phyloP scores from a whole-genome alignment of 2,113 vertebrate genomes.

The Chitala chitala region DNA sequence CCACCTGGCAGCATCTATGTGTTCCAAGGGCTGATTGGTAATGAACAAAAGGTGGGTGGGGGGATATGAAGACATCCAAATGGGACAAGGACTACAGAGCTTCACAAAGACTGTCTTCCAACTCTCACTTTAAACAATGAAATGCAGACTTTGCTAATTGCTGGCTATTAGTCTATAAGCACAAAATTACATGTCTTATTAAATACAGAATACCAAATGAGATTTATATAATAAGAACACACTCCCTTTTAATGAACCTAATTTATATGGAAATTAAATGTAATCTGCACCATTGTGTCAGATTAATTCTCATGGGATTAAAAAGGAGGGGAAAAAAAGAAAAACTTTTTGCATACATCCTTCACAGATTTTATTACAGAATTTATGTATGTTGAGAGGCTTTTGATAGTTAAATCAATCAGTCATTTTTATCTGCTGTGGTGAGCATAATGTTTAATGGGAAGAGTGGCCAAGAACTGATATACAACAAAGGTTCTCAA shows the following conservation, averaged over 20 bases:
- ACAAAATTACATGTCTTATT: slow-evolving; percentile 72
- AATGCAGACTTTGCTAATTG: slow-evolving; percentile 55
- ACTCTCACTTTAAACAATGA: slow-evolving; percentile 22
- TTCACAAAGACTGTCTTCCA: slow-evolving; percentile 13
- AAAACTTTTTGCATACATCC: slow-evolving; percentile 15
- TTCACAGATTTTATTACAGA: slow-evolving; percentile 17
- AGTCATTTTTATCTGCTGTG: background rate
- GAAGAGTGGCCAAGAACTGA: background rate
- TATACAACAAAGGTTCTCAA: background rate
- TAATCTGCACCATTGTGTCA: slow-evolving; percentile 58
- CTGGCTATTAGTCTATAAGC: slow-evolving; percentile 65
- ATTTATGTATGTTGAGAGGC: background rate
- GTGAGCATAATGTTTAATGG: background rate
- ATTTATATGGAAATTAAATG: slow-evolving; percentile 74
- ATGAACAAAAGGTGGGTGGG: background rate
- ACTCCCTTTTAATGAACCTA: slow-evolving; percentile 70
- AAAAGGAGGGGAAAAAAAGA: slow-evolving; percentile 26
- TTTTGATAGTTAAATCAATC: background rate
- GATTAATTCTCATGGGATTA: slow-evolving; percentile 59
- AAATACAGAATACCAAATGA: slow-evolving; percentile 74
- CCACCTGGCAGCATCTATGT: background rate
- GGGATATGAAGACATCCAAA: background rate
- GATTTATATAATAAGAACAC: slow-evolving; percentile 67
- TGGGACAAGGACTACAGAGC: slow-evolving; percentile 5
- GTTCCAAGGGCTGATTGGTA: background rate